Conservation (phyloP, 2,888 invertebrate genomes). For the Masnerella sp. region DNA sequence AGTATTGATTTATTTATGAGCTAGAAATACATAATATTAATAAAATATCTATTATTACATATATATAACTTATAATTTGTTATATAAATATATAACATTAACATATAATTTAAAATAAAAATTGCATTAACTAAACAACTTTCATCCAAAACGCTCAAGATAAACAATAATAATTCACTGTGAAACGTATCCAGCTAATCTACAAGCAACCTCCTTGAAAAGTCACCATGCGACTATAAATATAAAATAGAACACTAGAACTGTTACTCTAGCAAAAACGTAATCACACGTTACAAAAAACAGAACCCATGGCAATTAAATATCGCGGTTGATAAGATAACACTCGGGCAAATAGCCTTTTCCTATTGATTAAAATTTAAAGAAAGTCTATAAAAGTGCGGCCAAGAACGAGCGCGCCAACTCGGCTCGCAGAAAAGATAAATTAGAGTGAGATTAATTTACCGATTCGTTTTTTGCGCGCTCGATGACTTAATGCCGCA, state of each 20-base stretch:
- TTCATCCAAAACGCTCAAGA: too few relatives aligned
- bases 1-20: too few relatives aligned
- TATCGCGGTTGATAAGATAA: constrained; percentile 3
- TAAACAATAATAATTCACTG: too few relatives aligned
- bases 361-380: constrained; percentile 10
- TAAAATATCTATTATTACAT: too few relatives aligned
- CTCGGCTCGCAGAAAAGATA: constrained; percentile 20
- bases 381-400: constrained; percentile 4
- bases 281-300: neutral
- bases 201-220: too few relatives aligned
- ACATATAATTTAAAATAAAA: too few relatives aligned
- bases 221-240: neutral
- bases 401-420: neutral
- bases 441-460: constrained; percentile 34
- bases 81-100: too few relatives aligned
- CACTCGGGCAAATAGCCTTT: neutral
- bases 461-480: constrained; percentile 22
- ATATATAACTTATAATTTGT: too few relatives aligned
- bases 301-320: constrained; percentile 9
- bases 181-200: too few relatives aligned
- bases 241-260: neutral
- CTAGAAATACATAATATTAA: too few relatives aligned
- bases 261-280: neutral
- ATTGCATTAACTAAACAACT: too few relatives aligned
- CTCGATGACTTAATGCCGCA: constrained; percentile 27